phyloP scores from a whole-genome alignment of 2,113 vertebrate genomes.

The Chlorodrepanis virens region DNA sequence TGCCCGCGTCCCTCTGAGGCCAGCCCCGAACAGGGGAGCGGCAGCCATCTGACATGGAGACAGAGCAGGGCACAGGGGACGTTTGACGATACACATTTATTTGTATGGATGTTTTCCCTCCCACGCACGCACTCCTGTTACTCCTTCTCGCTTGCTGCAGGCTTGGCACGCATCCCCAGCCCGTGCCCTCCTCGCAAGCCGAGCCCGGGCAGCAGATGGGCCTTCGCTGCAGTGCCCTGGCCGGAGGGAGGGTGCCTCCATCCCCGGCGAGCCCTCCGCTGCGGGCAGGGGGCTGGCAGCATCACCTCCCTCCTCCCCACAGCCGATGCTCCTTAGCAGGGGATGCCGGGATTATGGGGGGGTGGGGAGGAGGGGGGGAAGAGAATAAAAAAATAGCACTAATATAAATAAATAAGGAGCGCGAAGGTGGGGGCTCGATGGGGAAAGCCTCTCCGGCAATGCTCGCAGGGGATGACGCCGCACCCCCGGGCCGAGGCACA shows the following conservation, averaged over 20 bases:
- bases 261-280: neutral
- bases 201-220: conserved; percentile 23
- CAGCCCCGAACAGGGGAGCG: neutral
- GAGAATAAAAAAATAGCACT: neutral
- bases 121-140: conserved; percentile 2
- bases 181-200: conserved; percentile 6
- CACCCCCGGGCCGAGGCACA: neutral
- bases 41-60: neutral
- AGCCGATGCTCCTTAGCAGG: conserved; percentile 6
- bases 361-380: neutral
- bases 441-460: neutral
- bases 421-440: neutral
- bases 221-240: conserved; percentile 14
- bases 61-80: neutral
- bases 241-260: neutral
- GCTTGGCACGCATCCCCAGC: conserved; percentile 44
- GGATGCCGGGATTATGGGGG: conserved; percentile 27
- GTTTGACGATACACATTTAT: neutral
- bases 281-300: conserved; percentile 1
- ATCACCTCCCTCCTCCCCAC: neutral
- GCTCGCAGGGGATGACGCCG: neutral
- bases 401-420: conserved; percentile 4
- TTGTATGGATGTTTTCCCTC: conserved; percentile 27
- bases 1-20: neutral
- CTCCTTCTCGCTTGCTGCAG: conserved; percentile 56